Base-by-base conservation (phyloP, 2,113 vertebrate species). In the Carassius gibelio region DNA sequence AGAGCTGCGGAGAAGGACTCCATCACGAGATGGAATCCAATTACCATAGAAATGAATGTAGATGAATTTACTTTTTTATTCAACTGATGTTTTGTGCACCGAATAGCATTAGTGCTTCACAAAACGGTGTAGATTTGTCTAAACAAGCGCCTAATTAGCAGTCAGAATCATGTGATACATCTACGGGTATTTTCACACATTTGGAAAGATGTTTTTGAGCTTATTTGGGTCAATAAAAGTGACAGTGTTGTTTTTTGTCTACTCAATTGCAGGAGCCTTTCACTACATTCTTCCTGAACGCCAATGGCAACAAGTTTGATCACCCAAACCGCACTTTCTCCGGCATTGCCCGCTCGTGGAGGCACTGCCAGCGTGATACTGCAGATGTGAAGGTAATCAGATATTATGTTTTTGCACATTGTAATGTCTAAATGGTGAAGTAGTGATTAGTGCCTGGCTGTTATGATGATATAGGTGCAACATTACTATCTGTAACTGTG, bases 351-450 rank as follows among this genome's bases (percentile, higher is more conserved):
- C 95, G 95, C 79, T 98, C 98, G 19, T 99, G 98, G 98, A 96
- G 97, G 92, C 97, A 96, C 86, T 97, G 98, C 91, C 98, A 99
- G 93, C 96, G 98, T 89, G 97, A 99, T 90, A 97, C 97, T 21
- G 96, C 97, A 0, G 98, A 99, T 86, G 96, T 99, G 19, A 99
- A 99, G 96, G 98, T 99, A 93, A 92, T 36, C 38, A 38, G 17
- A 14, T n/a, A 79, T 59, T 21, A 8, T 19, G 26, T 19, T 66
- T 66, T 66, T 81, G 23, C 61, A 61, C 19, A 11, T 8, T 38
- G 5, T 21, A 61, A 42, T 61, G 34, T 62, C 76, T 77, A 59
- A 77, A 57, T 26, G 55, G 23, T 3, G 55, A 79, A 42, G 34
- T 61, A 61, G 76, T 79, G 34, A 79, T 79, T 61, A 79, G 34